A percentile compares a stretch with the other conserved stretches of the same genome.
phyloP scores from a whole-genome alignment of 2,113 vertebrate species.

The Notothenia rossii region DNA sequence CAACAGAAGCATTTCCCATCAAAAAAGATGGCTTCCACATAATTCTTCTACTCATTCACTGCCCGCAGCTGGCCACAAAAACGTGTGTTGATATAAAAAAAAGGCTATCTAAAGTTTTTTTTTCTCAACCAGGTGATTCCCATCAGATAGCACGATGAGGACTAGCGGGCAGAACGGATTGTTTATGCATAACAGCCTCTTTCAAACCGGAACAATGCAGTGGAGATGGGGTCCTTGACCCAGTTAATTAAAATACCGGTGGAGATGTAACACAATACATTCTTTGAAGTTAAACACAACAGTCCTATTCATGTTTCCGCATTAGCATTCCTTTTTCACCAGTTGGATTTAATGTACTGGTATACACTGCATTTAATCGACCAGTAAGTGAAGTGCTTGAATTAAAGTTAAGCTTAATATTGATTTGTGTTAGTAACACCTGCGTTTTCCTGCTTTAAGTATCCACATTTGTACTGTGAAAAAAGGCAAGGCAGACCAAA shows the following conservation, averaged over 20 bases:
- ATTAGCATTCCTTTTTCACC: constrained; percentile 64
- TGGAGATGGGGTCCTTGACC: constrained; percentile 78
- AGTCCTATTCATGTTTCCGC: constrained; percentile 63
- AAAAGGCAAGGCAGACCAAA: background rate
- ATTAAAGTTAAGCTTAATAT: background rate
- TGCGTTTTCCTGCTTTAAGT: background rate
- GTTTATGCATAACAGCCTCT: constrained; percentile 52
- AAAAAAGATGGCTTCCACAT: constrained; percentile 12
- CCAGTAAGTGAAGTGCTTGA: constrained; percentile 18
- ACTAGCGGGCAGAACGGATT: constrained; percentile 53
- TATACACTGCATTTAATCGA: constrained; percentile 15
- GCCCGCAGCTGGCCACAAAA: constrained; percentile 33
- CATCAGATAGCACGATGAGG: constrained; percentile 53
- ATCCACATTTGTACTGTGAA: background rate
- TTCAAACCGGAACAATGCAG: constrained; percentile 56
- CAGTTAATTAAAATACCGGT: constrained; percentile 75
- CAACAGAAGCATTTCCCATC: constrained; percentile 6
- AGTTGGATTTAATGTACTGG: constrained; percentile 57
- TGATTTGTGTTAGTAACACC: background rate
- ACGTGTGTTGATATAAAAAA: constrained; percentile 9
- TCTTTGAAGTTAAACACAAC: constrained; percentile 77
- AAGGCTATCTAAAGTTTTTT: background rate
- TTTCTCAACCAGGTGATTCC: constrained; percentile 25
- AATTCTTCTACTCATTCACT: constrained; percentile 37
- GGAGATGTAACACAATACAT: constrained; percentile 69